A percentile compares a stretch with the other conserved stretches of the same genome.
Conservation (phyloP, 2,888 invertebrate genomes). For the Agapetus fuscipes region DNA sequence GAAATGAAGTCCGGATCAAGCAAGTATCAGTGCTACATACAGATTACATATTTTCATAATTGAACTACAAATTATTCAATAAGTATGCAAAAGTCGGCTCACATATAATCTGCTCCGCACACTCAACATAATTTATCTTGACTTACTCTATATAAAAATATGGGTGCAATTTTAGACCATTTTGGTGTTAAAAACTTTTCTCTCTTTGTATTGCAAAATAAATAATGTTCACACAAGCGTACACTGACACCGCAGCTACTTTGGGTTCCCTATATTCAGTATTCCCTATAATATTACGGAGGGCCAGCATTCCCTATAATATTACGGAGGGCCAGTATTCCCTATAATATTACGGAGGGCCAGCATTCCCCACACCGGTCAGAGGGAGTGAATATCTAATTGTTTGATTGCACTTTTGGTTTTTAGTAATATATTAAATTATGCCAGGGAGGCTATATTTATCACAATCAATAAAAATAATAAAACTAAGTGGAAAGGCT, state of each 20-base stretch:
- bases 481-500: not conserved
- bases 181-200: constrained; percentile 5
- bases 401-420: not conserved
- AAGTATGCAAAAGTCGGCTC: constrained; percentile 3
- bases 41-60: no score
- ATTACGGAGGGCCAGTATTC: no score
- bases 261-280: no score
- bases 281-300: no score
- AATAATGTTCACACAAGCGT: constrained; percentile 1
- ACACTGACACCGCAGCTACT: constrained; percentile 2
- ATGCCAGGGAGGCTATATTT: not conserved
- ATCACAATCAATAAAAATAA: not conserved
- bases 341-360: no score
- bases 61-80: no score
- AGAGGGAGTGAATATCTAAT: no score
- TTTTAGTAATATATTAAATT: no score
- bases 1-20: no score
- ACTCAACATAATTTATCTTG: no score
- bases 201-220: constrained; percentile 2
- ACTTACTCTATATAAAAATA: constrained; percentile 13
- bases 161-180: constrained; percentile 5
- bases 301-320: no score
- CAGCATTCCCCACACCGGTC: not conserved
- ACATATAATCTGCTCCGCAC: constrained; percentile 3
- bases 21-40: no score